These are phyloP conservation scores for Drosophila ustulata DNA, from an alignment of 2,888 invertebrate genomes.

Conservation along the genomic window DNA sequence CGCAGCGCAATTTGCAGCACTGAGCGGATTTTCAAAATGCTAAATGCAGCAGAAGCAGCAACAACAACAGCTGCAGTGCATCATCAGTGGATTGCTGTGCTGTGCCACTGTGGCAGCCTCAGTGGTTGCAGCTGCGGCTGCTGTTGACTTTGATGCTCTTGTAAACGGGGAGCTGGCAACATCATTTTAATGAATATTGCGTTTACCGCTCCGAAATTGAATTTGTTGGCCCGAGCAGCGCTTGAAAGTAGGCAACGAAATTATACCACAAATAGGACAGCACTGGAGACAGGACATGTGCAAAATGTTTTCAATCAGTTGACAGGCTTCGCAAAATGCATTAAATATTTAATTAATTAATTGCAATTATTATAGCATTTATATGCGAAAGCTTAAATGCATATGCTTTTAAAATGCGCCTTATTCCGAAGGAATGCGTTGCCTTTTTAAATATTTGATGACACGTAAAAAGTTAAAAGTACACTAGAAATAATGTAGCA, in stretches of 20 bases:
- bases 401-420: no score
- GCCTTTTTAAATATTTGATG: no score
- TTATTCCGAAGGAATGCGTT: no score
- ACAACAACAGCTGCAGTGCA: slow-evolving; percentile 47
- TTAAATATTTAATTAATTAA: slow-evolving; percentile 1
- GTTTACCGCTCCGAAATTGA: slow-evolving; percentile 53
- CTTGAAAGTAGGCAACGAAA: slow-evolving; percentile 20
- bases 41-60: slow-evolving; percentile 42
- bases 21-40: slow-evolving; percentile 71
- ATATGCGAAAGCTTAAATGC: not conserved
- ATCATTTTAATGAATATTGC: slow-evolving; percentile 72
- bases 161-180: slow-evolving; percentile 40
- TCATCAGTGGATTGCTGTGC: slow-evolving; percentile 58
- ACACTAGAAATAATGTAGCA: no score
- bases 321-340: slow-evolving; percentile 1
- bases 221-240: slow-evolving; percentile 42
- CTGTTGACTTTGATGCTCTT: slow-evolving; percentile 53
- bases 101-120: slow-evolving; percentile 45
- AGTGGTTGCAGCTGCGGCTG: slow-evolving; percentile 43
- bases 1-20: slow-evolving; percentile 74
- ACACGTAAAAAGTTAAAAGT: no score
- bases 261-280: slow-evolving; percentile 6
- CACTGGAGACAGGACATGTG: not conserved
- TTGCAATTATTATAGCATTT: not conserved
- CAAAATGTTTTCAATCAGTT: slow-evolving; percentile 2